Evolutionary conservation across 2,797 vertebrate species (phyloP), one percentile per base, ranked within the genome.

Genomic region (Enteromius fasciolatus): DNA sequence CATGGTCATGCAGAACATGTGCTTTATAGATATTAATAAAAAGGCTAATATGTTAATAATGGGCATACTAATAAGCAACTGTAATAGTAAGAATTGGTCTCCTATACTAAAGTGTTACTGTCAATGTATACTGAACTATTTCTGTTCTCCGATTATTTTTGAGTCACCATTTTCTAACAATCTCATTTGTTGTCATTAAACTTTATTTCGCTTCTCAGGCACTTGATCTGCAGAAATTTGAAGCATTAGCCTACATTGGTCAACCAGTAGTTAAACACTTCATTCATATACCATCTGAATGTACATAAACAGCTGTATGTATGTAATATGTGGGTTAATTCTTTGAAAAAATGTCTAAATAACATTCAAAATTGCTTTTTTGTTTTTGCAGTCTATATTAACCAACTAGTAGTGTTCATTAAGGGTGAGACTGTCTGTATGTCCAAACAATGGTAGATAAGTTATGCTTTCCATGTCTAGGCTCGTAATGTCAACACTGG

Each of bases 401-500:
- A 54, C 20, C 31, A 54, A 23, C 50, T 39, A 74, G 31, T 54
- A 1, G 72, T 66, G 15, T 66, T 66, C 33, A 66, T 66, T 66
- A 36, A 36, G 31, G 18, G 33, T 20, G 64, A 36, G 6, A 39
- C 14, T 25, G n/a, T 57, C 2, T 75, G 33, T 39, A 74, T 75
- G 20, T 57, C 33, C 50, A 57, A 57, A 75, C 4, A 15, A 23
- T 39, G 50, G 20, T 23, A 39, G 3, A 14, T 33, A 11, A 25
- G 69, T 81, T 23, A 69, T 41, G 82, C 83, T 84, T 57, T 87
- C 88, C 84, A 39, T 61, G 75, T 81, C 20, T 89, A 99, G 98
- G 98, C 97, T 90, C 96, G 97, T 85, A 99, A 99, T 94, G 97
- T 99, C 91, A 99, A 96, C 95, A 98, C 98, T 64, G 95, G 97